phyloP scores from a whole-genome alignment of 2,888 invertebrate genomes.

The Melieria omissa region DNA sequence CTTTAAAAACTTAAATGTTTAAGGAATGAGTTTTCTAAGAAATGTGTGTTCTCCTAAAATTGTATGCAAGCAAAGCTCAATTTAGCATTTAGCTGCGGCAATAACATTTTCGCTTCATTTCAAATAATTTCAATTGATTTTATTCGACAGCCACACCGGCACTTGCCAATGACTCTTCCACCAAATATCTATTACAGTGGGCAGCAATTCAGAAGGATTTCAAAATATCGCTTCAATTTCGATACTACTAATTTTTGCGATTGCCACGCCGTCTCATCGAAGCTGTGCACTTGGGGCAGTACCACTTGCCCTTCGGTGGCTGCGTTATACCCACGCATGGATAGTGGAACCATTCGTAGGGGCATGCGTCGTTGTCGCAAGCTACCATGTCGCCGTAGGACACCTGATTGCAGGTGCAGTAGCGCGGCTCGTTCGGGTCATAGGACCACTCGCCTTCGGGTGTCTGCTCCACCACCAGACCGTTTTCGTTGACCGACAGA shows the following conservation, averaged over 20 bases:
- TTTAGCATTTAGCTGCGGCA: no score
- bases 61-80: no score
- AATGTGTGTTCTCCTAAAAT: no score
- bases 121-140: no score
- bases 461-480: slow-evolving; percentile 63
- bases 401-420: slow-evolving; percentile 97
- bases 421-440: slow-evolving; percentile 95
- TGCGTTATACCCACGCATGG: slow-evolving; percentile 96
- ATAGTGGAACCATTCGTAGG: slow-evolving; percentile 99
- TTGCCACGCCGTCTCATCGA: slow-evolving; percentile 87
- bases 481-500: slow-evolving; percentile 57
- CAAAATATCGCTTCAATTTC: slow-evolving; percentile 19
- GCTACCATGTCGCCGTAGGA: slow-evolving; percentile 99
- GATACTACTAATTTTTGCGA: slow-evolving; percentile 75
- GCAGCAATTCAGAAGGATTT: neutral
- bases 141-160: no score
- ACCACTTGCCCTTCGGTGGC: slow-evolving; percentile 99
- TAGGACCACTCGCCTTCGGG: slow-evolving; percentile 88
- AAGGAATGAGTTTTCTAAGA: no score
- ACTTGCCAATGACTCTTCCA: no score
- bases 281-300: slow-evolving; percentile 93
- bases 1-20: no score
- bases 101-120: no score
- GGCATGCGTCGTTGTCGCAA: slow-evolving; percentile 97
- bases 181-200: no score